Evolutionary conservation across 2,797 vertebrate species (phyloP).

Genomic region (Rhodeus uyekii): DNA sequence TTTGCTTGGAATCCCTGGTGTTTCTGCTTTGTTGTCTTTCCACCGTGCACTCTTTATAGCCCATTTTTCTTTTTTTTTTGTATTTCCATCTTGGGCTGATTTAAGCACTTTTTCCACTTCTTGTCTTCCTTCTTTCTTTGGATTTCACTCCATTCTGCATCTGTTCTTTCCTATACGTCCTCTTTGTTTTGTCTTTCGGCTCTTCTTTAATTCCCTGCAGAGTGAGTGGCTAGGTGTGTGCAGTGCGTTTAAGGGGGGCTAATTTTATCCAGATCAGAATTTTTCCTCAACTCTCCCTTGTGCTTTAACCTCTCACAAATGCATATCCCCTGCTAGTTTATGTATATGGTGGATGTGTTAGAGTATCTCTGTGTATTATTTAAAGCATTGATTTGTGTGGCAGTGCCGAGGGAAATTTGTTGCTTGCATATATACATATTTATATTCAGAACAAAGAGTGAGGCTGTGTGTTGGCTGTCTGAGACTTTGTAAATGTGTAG

Average conservation of each 20-base stretch:
- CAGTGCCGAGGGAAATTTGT: slow-evolving; percentile 6
- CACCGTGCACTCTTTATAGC: slow-evolving; percentile 19
- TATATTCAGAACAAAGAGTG: slow-evolving; percentile 3
- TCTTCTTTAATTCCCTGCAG: background rate
- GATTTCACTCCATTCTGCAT: background rate
- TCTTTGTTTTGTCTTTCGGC: slow-evolving; percentile 2
- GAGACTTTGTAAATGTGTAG: slow-evolving; percentile 6
- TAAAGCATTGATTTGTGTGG: background rate
- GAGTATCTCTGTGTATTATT: background rate
- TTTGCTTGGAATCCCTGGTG: slow-evolving; percentile 53
- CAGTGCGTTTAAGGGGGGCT: background rate
- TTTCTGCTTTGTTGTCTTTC: slow-evolving; percentile 20
- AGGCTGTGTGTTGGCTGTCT: slow-evolving; percentile 25
- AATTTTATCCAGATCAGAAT: background rate
- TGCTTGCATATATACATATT: slow-evolving; percentile 9
- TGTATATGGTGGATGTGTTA: background rate
- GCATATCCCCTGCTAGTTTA: background rate
- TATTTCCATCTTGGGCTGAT: background rate
- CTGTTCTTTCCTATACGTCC: background rate
- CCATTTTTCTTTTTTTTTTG: slow-evolving; percentile 17
- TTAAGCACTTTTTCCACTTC: background rate
- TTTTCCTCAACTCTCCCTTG: background rate
- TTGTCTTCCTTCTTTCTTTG: background rate
- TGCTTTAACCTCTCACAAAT: slow-evolving; percentile 10
- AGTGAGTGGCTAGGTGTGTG: background rate